phyloP scores from a whole-genome alignment of 2,797 vertebrate species.

The Chaenodraco wilsoni region DNA sequence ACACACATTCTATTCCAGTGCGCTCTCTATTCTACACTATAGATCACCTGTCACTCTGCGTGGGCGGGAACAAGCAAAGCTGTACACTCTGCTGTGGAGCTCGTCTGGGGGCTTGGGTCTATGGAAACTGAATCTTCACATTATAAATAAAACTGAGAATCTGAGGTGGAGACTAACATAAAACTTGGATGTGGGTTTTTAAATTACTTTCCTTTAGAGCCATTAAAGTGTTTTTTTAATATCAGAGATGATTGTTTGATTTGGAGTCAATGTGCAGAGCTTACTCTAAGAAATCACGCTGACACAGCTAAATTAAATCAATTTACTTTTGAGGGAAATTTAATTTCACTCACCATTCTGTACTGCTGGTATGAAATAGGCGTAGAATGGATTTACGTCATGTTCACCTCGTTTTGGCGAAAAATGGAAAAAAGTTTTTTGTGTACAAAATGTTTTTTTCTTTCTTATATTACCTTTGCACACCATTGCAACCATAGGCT shows the following conservation, averaged over 20 bases:
- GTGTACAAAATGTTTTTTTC: too few relatives aligned
- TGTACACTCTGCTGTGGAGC: constrained; percentile 28
- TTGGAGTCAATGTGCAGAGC: background rate
- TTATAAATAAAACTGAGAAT: constrained; percentile 38
- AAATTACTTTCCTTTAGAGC: background rate
- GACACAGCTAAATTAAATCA: background rate
- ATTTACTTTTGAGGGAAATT: background rate
- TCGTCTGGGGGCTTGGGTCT: constrained; percentile 38
- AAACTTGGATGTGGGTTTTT: background rate
- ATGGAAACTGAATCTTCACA: constrained; percentile 35
- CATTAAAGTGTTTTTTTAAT: background rate
- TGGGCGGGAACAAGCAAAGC: constrained; percentile 54
- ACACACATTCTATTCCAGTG: constrained; percentile 25
- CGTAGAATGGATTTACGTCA: background rate
- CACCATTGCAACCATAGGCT: background rate
- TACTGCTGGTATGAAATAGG: background rate
- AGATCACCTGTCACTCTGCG: constrained; percentile 59
- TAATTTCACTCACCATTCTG: too few relatives aligned
- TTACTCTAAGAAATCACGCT: background rate
- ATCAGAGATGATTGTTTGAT: background rate
- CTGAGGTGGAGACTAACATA: constrained; percentile 7
- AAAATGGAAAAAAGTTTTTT: too few relatives aligned
- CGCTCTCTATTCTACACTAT: constrained; percentile 44
- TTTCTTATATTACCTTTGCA: too few relatives aligned
- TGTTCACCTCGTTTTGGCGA: too few relatives aligned